Evolutionary conservation across 1,140 invertebrate genomes (phyloP).

Genomic region (Macrobrachium rosenbergii): DNA sequence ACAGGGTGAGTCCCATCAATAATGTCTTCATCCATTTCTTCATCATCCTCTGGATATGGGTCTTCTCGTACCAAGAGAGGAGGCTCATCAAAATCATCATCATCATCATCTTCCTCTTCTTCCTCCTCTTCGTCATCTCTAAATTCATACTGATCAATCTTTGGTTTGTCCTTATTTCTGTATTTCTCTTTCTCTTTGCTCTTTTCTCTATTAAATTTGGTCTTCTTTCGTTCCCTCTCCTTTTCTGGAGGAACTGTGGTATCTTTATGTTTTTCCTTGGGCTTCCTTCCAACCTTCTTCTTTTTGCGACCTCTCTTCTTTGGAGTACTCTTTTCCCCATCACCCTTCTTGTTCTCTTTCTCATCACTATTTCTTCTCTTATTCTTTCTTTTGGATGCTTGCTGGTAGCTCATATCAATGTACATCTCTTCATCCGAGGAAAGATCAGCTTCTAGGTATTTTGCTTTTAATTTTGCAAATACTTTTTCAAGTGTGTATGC

Average conservation of each 20-base stretch:
- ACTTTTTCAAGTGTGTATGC: constrained; percentile 84
- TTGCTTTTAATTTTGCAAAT: constrained; percentile 83
- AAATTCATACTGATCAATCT: constrained; percentile 48
- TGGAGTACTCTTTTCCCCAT: constrained; percentile 30
- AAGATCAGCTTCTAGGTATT: constrained; percentile 83
- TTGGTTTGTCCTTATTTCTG: constrained; percentile 59
- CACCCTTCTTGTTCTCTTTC: constrained; percentile 59
- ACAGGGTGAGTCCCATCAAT: constrained; percentile 8
- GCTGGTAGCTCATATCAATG: constrained; percentile 68
- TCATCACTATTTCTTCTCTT: constrained; percentile 61
- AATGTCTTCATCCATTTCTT: constrained; percentile 52
- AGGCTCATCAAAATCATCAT: constrained; percentile 64
- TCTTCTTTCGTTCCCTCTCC: constrained; percentile 43
- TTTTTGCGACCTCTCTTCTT: constrained; percentile 60
- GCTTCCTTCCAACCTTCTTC: constrained; percentile 65
- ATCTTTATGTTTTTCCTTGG: constrained; percentile 56
- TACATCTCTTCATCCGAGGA: constrained; percentile 78
- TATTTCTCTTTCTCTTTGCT: constrained; percentile 52
- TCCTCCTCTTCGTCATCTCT: constrained; percentile 54
- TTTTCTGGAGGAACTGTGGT: constrained; percentile 19
- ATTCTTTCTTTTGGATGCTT: constrained; percentile 61
- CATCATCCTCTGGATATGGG: constrained; percentile 65
- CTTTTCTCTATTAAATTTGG: constrained; percentile 50
- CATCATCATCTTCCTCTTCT: constrained; percentile 65
- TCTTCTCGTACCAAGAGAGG: constrained; percentile 63